phyloP scores from a whole-genome alignment of 2,888 invertebrate species.

The Apantesis nais region DNA sequence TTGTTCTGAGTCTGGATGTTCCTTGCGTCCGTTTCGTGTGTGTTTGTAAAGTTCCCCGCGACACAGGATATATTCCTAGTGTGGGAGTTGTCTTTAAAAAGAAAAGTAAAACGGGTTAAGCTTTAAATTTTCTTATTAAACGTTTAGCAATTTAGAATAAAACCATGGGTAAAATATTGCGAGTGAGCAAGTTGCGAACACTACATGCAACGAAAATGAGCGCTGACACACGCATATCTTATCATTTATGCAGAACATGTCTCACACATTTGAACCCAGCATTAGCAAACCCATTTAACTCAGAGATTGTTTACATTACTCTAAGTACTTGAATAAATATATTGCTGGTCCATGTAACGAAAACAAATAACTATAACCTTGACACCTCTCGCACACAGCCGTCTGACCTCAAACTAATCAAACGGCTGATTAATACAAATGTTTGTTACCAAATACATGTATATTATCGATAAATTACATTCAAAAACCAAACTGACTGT shows the following conservation, averaged over 20 bases:
- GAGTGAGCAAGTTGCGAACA: too few relatives aligned
- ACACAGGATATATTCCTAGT: too few relatives aligned
- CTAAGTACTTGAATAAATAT: background rate
- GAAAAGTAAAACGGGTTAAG: too few relatives aligned
- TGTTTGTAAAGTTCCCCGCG: too few relatives aligned
- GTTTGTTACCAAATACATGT: background rate
- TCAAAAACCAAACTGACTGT: background rate
- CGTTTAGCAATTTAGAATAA: too few relatives aligned
- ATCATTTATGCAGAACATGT: background rate
- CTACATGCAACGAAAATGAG: background rate
- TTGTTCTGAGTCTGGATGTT: too few relatives aligned
- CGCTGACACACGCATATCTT: background rate
- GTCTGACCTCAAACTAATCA: background rate
- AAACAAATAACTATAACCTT: background rate
- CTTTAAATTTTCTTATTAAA: too few relatives aligned
- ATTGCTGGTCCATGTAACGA: background rate
- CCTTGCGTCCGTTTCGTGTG: too few relatives aligned
- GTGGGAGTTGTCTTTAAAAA: too few relatives aligned
- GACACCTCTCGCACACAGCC: background rate
- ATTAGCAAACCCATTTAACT: background rate
- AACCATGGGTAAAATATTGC: too few relatives aligned
- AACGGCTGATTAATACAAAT: background rate
- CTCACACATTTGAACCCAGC: background rate
- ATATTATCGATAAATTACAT: background rate
- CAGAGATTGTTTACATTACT: background rate